phyloP scores from a whole-genome alignment of 2,888 invertebrate species.

The Tipula helvola region DNA sequence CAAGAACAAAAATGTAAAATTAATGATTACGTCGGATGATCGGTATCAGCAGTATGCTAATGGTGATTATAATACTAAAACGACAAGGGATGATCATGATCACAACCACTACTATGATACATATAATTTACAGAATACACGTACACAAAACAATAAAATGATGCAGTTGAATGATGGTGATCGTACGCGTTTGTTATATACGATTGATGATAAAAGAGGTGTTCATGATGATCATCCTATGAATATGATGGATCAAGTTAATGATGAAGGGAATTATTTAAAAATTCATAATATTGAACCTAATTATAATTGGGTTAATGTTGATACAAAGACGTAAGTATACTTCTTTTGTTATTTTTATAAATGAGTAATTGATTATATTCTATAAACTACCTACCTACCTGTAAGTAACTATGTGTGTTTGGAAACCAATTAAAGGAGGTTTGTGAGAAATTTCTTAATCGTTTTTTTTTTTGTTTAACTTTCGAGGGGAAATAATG shows the following conservation, averaged over 20 bases:
- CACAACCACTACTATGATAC: not conserved
- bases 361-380: not conserved
- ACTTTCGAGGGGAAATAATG: not conserved
- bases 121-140: not conserved
- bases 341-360: not conserved
- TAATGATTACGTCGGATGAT: not conserved
- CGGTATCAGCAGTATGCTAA: not conserved
- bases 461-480: not conserved
- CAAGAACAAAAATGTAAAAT: not conserved
- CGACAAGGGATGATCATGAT: not conserved
- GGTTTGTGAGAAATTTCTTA: not conserved
- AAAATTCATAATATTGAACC: not conserved
- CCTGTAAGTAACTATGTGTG: not conserved
- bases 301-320: constrained; percentile 4
- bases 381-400: not conserved
- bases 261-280: not conserved
- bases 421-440: not conserved
- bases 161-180: not conserved
- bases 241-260: not conserved
- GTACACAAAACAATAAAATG: not conserved
- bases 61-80: not conserved
- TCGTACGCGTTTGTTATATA: not conserved
- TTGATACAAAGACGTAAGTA: not conserved
- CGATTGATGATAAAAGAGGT: not conserved
- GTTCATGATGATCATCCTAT: not conserved